Evolutionary conservation across 2,888 invertebrate species (phyloP), one percentile per base, ranked within the genome.

Genomic region (Acronicta leporina): DNA sequence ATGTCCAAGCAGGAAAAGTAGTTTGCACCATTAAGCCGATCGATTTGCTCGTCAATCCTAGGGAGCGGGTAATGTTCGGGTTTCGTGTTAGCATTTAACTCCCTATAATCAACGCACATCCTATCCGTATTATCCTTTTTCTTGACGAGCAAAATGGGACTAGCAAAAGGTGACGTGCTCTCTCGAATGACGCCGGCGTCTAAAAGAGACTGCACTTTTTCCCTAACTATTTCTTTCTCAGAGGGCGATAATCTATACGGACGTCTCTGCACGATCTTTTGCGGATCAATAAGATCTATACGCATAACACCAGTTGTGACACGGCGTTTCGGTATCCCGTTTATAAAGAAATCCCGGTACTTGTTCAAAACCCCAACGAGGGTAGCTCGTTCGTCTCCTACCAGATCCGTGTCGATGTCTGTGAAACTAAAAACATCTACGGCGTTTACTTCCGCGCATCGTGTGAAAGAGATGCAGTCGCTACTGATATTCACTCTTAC

Each of bases 111-210:
- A 0, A 60, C 45, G 14, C 60, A 60, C 43, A 60, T 47, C 6
- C 59, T 48, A 2, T 53, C 43, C 0, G 53, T 13, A 1, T 20
- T 15, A 9, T 60, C 43, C 2, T 60, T 67, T 42, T 73, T 73
- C 15, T 69, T 62, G 0, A 73, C 73, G 0, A 69, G 15, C 0
- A 71, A 40, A 40, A 84, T 79, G 0, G 80, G 80, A 45, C 82
- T 82, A 0, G 80, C 79, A 49, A 79, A 83, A 0, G 78, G 68
- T 0, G 81, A 81, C 0, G 68, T 47, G n/a, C 79, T 77, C 49
- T 75, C 73, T 3, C 77, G 62, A 44, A 81, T 79, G 0, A 84
- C 63, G 0, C 73, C 75, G 0, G 76, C 73, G n/a, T 73, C 63
- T 1, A 77, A 10, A 0, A 81, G 45, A 1, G 52, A 14, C 10